Evolutionary conservation across 92 coral and sea anemone species (phyloP), one percentile per base, ranked within the genome.

Genomic region (Heliopora coerulea): DNA sequence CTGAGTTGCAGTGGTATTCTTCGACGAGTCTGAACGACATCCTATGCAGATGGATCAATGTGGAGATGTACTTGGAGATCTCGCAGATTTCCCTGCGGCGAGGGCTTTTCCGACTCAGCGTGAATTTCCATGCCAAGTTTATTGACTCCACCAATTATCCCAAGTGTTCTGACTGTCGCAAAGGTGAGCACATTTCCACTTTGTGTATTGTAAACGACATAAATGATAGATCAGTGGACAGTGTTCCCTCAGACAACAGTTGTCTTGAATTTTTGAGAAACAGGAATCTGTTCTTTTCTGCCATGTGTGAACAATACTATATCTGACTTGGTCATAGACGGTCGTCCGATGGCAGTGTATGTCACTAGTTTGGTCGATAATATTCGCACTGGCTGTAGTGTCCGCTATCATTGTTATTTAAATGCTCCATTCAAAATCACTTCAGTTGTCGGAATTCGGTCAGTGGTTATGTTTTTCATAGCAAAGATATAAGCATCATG

Each of bases 1-100:
- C 67, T 37, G 13, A 73, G 48, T 39, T 74, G 79, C 11, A 60
- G 63, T 8, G 81, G 81, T 0, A 57, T 62, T 62, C 81, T 48
- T 23, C 59, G 63, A 33, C 68, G 73, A 3, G 60, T 74, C 21
- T 28, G 59, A 20, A 78, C 69, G 28, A 76, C 29, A 21, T 68
- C 83, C 23, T 29, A 59, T n/a, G 32, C 26, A 21, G 33, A 23
- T 15, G 57, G 59, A 49, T 68, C 61, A 34, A 68, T 49, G 61
- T 68, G 56, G 3, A 49, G 58, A 7, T 68, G 56, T 25, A 73
- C 79, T 17, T 48, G 56, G 3, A 17, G 27, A 9, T 18, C 79
- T 23, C 57, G 56, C 29, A 58, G 30, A 40, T 56, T 73, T 1
- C 68, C 79, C 21, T 42, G 21, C 11, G 52, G 2, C 2, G 52